phyloP scores from a whole-genome alignment of 2,888 invertebrate genomes.

The Pristionchus mayeri region DNA sequence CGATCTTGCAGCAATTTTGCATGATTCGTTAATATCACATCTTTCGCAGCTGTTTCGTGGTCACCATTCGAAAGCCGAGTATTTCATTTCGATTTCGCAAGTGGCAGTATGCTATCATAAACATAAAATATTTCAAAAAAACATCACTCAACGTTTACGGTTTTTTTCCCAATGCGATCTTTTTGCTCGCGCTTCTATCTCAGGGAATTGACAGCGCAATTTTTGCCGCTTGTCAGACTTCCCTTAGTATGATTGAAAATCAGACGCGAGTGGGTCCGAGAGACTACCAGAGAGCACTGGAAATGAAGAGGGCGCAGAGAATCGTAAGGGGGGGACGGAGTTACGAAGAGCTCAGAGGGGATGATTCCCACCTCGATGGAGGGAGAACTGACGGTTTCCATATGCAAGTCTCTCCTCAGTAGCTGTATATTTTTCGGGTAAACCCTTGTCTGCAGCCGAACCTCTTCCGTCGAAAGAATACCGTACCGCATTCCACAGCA shows the following conservation, averaged over 20 bases:
- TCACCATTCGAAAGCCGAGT: no score
- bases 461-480: neutral
- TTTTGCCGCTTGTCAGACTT: neutral
- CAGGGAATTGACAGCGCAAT: neutral
- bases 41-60: no score
- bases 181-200: neutral
- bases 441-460: neutral
- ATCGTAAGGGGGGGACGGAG: neutral
- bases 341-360: neutral
- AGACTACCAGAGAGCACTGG: neutral
- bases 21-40: no score
- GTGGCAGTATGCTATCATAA: no score
- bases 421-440: neutral
- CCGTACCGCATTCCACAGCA: neutral
- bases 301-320: neutral
- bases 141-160: neutral
- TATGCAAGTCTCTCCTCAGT: neutral
- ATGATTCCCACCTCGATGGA: neutral
- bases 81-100: no score
- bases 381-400: no score
- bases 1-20: no score
- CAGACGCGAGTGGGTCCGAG: neutral
- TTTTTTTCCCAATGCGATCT: neutral
- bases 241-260: conserved; percentile 7
- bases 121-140: neutral